Base-by-base conservation (phyloP, 2,113 vertebrate species). In the Tetrax tetrax region DNA sequence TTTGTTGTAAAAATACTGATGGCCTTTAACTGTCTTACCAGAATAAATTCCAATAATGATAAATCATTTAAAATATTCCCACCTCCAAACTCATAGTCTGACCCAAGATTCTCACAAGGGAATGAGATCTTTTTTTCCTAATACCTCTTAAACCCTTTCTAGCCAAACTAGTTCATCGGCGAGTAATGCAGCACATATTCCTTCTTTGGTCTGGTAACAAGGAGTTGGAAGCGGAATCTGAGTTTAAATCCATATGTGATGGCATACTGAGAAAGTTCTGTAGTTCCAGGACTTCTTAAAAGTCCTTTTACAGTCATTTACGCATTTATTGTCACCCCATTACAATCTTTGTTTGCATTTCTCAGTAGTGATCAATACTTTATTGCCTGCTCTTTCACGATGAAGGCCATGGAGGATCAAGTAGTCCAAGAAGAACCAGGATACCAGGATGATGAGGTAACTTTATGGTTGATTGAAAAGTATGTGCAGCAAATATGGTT, bases 401-500 rank as follows among this genome's bases (percentile, higher is more conserved):
- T 99, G 99, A 99, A 99, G 97, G 69, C 95, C 45, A 84, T 92
- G 66, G 99, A 99, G 35, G 99, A 99, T 95, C 99, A 99, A 91
- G 98, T 99, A 90, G 98, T 99, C 70, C 98, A 98, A 80, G 99
- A 99, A 90, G 98, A 99, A 65, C 75, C 93, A 53, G 96, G 98
- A 85, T 98, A 98, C 74, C 98, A 99, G 63, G 99, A 99, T 88
- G 99, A 99, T 43, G 99, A 99, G 97, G 99, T 99, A 85, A 84
- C 96, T 89, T 81, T 65, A 65, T 48, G 35, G 48, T 56, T 45
- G 7, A 37, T 86, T 88, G 60, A 70, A 89, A 86, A 89, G 43
- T 66, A 43, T 5, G 15, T 29, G 56, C 27, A 57, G 22, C 17
- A 84, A 51, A 81, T 12, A 8, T 83, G 72, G 18, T 66, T 65